Conservation (phyloP, 1,140 invertebrate species). For the Neodiprion fabricii region DNA sequence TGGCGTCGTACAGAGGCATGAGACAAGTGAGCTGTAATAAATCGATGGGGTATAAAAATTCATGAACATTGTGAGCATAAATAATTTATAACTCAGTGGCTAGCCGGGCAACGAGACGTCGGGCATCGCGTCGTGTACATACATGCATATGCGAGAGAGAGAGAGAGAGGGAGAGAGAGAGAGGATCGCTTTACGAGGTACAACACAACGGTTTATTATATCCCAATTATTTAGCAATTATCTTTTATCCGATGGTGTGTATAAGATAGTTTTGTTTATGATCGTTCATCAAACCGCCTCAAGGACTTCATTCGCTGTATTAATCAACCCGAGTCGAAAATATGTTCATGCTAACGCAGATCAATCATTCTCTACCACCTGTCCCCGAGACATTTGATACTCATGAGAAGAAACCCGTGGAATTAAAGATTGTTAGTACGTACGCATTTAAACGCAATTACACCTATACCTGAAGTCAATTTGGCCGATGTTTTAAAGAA, state of each 20-base stretch:
- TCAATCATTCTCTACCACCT: too few relatives aligned
- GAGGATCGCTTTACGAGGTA: not conserved
- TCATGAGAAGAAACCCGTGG: too few relatives aligned
- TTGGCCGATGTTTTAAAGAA: too few relatives aligned
- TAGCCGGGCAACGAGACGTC: not conserved
- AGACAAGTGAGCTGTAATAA: slow-evolving; percentile 10
- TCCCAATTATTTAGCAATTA: slow-evolving; percentile 3
- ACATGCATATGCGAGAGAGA: too few relatives aligned
- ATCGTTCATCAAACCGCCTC: not conserved
- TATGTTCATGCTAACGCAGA: too few relatives aligned
- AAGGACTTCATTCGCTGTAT: not conserved
- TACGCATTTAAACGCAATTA: too few relatives aligned
- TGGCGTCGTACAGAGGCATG: not conserved
- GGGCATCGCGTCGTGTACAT: not conserved
- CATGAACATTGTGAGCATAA: slow-evolving; percentile 9
- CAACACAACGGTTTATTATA: not conserved
- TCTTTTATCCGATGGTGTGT: not conserved
- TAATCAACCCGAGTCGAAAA: not conserved
- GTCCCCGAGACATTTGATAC: too few relatives aligned
- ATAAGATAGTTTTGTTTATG: not conserved
- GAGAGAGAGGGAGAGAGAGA: too few relatives aligned
- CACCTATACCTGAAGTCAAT: too few relatives aligned
- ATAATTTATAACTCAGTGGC: slow-evolving; percentile 10
- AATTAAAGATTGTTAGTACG: too few relatives aligned
- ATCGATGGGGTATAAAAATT: slow-evolving; percentile 16